Percentiles rank a stretch among this genome's conserved stretches.
phyloP scores from a whole-genome alignment of 1,140 invertebrate species.

The Rhynchophorus ferrugineus region DNA sequence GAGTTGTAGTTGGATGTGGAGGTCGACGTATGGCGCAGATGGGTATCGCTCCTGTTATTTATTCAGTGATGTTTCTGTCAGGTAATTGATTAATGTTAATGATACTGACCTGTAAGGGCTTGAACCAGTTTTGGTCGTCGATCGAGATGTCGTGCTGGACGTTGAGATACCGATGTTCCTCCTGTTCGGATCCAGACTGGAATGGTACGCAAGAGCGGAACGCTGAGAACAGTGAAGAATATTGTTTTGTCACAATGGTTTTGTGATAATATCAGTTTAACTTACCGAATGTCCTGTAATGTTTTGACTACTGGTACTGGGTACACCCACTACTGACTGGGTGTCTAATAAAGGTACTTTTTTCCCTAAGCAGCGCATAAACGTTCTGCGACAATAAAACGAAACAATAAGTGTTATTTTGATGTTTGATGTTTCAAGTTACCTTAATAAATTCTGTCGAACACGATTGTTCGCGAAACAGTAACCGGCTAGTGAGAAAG shows the following conservation, averaged over 20 bases:
- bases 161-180: conserved; percentile 92
- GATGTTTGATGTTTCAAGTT: conserved; percentile 6
- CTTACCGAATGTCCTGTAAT: conserved; percentile 53
- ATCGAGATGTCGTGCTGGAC: conserved; percentile 86
- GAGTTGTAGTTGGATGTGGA: conserved; percentile 78
- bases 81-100: conserved; percentile 13
- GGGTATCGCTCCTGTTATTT: conserved; percentile 59
- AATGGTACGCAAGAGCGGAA: conserved; percentile 77
- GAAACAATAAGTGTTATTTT: neutral
- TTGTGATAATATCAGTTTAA: conserved; percentile 17
- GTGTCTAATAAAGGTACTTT: conserved; percentile 74
- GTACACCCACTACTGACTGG: conserved; percentile 53
- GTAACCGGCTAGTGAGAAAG: conserved; percentile 75
- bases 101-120: conserved; percentile 77
- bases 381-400: conserved; percentile 37
- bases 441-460: conserved; percentile 55
- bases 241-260: conserved; percentile 3
- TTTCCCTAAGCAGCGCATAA: conserved; percentile 70
- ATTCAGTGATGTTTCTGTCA: conserved; percentile 11
- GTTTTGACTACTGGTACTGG: conserved; percentile 66
- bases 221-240: conserved; percentile 46
- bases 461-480: conserved; percentile 75
- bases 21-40: conserved; percentile 70
- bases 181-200: conserved; percentile 50
- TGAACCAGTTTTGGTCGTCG: conserved; percentile 88